Evolutionary conservation across 2,113 vertebrate genomes (phyloP), one percentile per base, ranked within the genome.

Genomic region (Ciconia maguari): DNA sequence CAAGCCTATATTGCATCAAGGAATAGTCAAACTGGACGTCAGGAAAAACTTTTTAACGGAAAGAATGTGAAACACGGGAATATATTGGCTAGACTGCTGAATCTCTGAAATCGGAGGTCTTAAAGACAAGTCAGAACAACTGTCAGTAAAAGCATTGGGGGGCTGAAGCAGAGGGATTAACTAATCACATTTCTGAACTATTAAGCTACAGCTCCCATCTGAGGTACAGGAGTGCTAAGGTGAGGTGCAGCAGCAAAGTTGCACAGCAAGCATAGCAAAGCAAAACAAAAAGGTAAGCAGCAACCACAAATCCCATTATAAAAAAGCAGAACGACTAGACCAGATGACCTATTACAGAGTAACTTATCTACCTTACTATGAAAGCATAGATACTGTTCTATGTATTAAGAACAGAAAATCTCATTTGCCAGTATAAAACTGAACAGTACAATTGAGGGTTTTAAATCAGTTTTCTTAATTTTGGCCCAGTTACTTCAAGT

Each of bases 221-320:
- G 27, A 86, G 48, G 55, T 24, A 30, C 2, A 1, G 29, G 32
- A 75, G 41, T 5, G 10, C 80, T 38, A 19, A 49, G n/a, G 25
- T 9, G n/a, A 81, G 55, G 7, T 17, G 25, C 44, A 81, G 84
- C 60, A 71, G 32, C 29, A 21, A 83, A 84, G 49, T 2, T 10
- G 4, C 44, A 48, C 1, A 1, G 51, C 27, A 82, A 91, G 51
- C 0, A 0, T 2, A 77, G 69, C 26, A 60, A 52, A 90, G 48
- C 29, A 49, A 64, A 83, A 48, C 16, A 36, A 22, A 34, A 72
- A 72, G 49, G 41, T 32, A 51, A 83, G 30, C 30, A 52, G 57
- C 32, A 55, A 65, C 30, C 6, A 0, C 30, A 83, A 88, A 82
- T n/a, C 38, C 61, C 46, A 36, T 16, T 36, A 41, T 4, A 58